Evolutionary conservation across 2,797 vertebrate genomes (phyloP).

Genomic region (Orientallactaga sibirica): DNA sequence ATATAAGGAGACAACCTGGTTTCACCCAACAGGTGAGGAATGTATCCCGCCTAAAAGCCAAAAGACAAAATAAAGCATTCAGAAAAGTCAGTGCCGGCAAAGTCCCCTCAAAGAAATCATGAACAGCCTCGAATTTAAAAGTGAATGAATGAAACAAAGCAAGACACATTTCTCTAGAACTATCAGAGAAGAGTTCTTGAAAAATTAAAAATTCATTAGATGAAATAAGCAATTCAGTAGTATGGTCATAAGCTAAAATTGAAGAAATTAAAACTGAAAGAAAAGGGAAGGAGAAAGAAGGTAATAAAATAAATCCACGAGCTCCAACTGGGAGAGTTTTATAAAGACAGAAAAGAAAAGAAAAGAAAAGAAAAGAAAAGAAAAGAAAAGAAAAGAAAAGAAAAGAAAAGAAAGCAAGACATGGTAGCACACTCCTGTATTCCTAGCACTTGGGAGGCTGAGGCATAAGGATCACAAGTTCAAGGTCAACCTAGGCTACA

Average conservation of each 20-base stretch:
- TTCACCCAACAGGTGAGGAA: neutral
- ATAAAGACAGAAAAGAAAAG: neutral
- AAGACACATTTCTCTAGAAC: conserved; percentile 2
- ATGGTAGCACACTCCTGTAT: too few species aligned
- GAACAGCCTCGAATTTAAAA: neutral
- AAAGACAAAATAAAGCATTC: conserved; percentile 2
- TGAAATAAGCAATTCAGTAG: neutral
- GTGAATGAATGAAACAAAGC: neutral
- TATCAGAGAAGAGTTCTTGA: neutral
- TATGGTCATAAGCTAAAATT: neutral
- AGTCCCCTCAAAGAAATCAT: conserved; percentile 22
- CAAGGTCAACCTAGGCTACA: too few species aligned
- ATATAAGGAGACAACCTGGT: neutral
- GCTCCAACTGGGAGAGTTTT: neutral
- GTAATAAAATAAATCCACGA: neutral
- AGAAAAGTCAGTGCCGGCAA: neutral
- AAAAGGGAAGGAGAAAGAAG: neutral
- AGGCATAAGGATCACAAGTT: too few species aligned
- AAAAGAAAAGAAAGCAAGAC: too few species aligned
- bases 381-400: too few species aligned
- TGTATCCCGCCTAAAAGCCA: neutral
- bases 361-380: neutral
- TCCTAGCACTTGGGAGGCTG: too few species aligned
- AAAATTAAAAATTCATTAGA: neutral
- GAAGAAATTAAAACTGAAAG: neutral